A percentile compares a stretch with the other conserved stretches of the same genome.
phyloP scores from a whole-genome alignment of 2,113 vertebrate species.

The Pluvialis apricaria region DNA sequence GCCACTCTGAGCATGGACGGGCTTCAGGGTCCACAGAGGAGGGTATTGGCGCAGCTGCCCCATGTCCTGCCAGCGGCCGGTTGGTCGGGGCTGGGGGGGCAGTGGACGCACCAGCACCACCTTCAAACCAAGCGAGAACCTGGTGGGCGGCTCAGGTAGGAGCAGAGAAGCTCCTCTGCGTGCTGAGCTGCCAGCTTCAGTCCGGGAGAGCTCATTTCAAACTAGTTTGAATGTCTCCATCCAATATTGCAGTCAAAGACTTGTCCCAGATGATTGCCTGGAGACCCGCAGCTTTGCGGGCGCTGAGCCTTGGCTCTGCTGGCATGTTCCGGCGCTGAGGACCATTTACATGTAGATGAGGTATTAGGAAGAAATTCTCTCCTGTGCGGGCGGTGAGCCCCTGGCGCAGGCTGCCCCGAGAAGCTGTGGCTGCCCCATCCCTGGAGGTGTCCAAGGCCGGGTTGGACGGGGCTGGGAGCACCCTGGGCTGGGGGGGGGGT shows the following conservation, averaged over 20 bases:
- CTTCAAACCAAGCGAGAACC: background rate
- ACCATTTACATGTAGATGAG: too few relatives aligned
- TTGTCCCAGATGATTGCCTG: background rate
- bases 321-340: background rate
- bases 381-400: too few relatives aligned
- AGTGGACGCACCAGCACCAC: too few relatives aligned
- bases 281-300: background rate
- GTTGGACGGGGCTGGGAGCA: too few relatives aligned
- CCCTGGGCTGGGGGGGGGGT: too few relatives aligned
- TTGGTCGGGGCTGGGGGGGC: background rate
- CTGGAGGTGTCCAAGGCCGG: too few relatives aligned
- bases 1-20: accelerated
- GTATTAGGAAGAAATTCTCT: too few relatives aligned
- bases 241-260: background rate
- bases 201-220: background rate
- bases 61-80: accelerated
- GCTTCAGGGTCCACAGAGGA: background rate
- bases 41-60: background rate
- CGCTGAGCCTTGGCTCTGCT: background rate
- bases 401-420: too few relatives aligned
- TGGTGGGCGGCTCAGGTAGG: background rate
- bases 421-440: too few relatives aligned
- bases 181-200: background rate
- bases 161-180: background rate
- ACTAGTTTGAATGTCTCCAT: background rate